These are phyloP conservation scores for Ctenopoma multispine DNA, from an alignment of 2,797 vertebrate species.

Conservation along the genomic window DNA sequence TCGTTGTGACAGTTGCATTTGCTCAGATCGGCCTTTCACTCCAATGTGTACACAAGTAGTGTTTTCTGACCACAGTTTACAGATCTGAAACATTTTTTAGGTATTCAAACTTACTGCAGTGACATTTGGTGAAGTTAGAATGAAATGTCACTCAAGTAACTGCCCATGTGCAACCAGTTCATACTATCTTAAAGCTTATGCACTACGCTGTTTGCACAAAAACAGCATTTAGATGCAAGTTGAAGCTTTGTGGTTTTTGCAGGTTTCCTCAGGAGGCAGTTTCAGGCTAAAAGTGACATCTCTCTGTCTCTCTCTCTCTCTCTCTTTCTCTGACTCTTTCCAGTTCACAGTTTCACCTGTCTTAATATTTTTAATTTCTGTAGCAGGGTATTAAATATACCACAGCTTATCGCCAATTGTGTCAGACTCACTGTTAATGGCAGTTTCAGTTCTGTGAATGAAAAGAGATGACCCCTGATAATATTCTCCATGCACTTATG, in stretches of 20 bases:
- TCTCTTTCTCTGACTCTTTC: not conserved
- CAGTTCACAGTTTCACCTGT: constrained; percentile 10
- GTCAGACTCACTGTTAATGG: not conserved
- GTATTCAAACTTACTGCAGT: not conserved
- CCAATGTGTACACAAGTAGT: not conserved
- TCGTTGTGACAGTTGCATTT: constrained; percentile 33
- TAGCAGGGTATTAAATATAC: not conserved
- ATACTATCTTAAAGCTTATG: constrained; percentile 26
- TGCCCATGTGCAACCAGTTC: not conserved
- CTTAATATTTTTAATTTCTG: not conserved
- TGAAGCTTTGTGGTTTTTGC: constrained; percentile 87
- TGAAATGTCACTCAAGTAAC: not conserved
- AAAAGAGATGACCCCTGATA: constrained; percentile 20
- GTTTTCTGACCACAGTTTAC: not conserved
- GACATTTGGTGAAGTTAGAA: not conserved
- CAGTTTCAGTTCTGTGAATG: constrained; percentile 6
- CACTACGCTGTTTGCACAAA: constrained; percentile 45
- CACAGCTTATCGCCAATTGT: not conserved
- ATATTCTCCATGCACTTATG: constrained; percentile 17
- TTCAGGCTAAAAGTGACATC: constrained; percentile 51
- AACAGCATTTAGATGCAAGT: constrained; percentile 70
- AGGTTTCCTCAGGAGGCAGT: constrained; percentile 83
- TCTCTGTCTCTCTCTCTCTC: constrained; percentile 5
- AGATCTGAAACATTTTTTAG: constrained; percentile 9
- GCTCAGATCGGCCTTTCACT: constrained; percentile 13